Base-by-base conservation (phyloP, 2,797 vertebrate genomes). In the Takifugu rubripes region DNA sequence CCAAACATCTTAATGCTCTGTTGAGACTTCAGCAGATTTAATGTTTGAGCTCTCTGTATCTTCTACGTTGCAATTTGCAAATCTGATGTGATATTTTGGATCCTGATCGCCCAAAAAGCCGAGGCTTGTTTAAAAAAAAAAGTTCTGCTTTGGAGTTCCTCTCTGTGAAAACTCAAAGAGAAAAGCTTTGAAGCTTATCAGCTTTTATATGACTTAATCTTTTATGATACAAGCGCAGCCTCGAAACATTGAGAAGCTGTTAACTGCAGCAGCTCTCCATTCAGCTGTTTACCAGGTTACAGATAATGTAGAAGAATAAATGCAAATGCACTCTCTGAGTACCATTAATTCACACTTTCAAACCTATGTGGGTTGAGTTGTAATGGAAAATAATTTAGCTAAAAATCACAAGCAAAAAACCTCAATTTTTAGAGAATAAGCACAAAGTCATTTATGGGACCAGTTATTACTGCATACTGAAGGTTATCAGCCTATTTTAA, bases 161-260 rank as follows among this genome's bases (percentile, higher is more conserved):
- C 27, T 40, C 36, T 40, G 12, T 40, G 36, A 12, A 33, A 33
- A 33, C 31, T 9, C 8, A 33, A 33, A 33, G n/a, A 61, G 25
- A 50, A 12, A 7, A 49, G 25, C 45, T 66, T 61, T 61, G 36
- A 48, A 56, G 45, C 61, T 71, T 52, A 57, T 10, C 29, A 42
- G 33, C 25, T 72, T 68, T 56, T 40, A 49, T 26, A 8, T 50
- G 5, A 3, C 25, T 56, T 14, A 51, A 51, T 66, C 6, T 40
- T 55, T 69, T 25, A 64, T 49, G 49, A 58, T 61, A 56, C 47
- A 25, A 53, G 47, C 44, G 17, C 45, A 55, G 42, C 51, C 25
- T 54, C 42, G 27, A 12, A 36, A 44, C 2, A 46, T 27, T 50
- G 27, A 33, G 29, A 3, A 16, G 45, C 56, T 58, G 49, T 44